These are phyloP conservation scores for Hoplostethus atlanticus DNA, from an alignment of 2,797 vertebrate genomes.

Conservation along the genomic window DNA sequence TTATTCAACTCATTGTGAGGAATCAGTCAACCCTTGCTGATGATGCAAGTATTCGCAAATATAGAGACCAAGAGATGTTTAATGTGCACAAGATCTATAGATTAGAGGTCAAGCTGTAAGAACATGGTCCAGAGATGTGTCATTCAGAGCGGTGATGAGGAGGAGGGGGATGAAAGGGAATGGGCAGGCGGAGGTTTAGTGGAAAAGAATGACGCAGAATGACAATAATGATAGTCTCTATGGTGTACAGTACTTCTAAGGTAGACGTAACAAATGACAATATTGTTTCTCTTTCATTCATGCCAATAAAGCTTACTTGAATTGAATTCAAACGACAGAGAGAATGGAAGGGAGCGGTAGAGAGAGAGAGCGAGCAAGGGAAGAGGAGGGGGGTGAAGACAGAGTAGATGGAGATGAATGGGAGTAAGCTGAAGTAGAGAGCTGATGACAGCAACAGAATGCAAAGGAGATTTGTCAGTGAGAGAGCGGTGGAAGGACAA, in stretches of 20 bases:
- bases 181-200: not conserved
- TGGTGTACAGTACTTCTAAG: not conserved
- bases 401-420: conserved; percentile 2
- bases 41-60: conserved; percentile 22
- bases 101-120: conserved; percentile 31
- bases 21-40: conserved; percentile 45
- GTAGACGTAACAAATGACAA: conserved; percentile 23
- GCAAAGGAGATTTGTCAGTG: conserved; percentile 35
- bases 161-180: not conserved
- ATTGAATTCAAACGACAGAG: conserved; percentile 12
- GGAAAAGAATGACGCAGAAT: conserved; percentile 21
- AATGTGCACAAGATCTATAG: conserved; percentile 16
- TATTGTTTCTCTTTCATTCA: conserved; percentile 33
- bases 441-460: conserved; percentile 32
- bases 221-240: conserved; percentile 2
- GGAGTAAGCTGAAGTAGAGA: conserved; percentile 6
- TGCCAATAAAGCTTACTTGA: conserved; percentile 10
- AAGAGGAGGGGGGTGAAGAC: not conserved
- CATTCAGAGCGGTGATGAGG: not conserved
- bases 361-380: not conserved
- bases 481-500: conserved; percentile 12
- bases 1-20: conserved; percentile 43
- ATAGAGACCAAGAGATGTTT: conserved; percentile 33
- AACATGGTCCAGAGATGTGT: conserved; percentile 6
- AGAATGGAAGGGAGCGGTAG: conserved; percentile 18